These are phyloP conservation scores for Sander lucioperca DNA, from an alignment of 2,113 vertebrate genomes.

Conservation along the genomic window DNA sequence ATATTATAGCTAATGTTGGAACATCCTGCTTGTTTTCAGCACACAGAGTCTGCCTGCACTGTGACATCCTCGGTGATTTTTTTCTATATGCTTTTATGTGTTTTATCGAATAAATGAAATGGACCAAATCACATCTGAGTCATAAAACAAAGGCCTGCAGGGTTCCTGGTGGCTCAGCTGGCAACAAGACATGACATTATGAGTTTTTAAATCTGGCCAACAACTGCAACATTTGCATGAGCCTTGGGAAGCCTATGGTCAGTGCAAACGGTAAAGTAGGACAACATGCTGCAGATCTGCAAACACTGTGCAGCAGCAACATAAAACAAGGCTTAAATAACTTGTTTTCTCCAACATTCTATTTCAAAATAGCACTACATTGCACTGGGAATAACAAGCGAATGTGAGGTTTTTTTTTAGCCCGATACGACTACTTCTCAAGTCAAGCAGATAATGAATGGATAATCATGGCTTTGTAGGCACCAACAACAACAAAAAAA, in stretches of 20 bases:
- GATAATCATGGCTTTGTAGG: constrained; percentile 35
- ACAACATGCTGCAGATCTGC: constrained; percentile 40
- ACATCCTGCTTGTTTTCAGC: constrained; percentile 11
- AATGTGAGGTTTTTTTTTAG: constrained; percentile 1
- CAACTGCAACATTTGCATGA: constrained; percentile 23
- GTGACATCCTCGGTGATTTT: constrained; percentile 18
- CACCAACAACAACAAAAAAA: constrained; percentile 12
- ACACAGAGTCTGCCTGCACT: neutral
- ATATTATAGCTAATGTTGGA: neutral
- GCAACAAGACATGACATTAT: constrained; percentile 34
- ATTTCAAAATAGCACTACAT: neutral
- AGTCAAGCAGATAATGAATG: constrained; percentile 51
- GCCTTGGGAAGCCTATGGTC: constrained; percentile 38
- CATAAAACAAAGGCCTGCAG: constrained; percentile 47
- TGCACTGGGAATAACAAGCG: constrained; percentile 24
- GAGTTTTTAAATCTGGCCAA: constrained; percentile 45
- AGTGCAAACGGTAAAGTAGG: constrained; percentile 47
- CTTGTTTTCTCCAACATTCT: constrained; percentile 24
- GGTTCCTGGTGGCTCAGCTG: constrained; percentile 70
- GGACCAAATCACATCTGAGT: constrained; percentile 55
- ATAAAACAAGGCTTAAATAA: constrained; percentile 20
- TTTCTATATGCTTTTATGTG: neutral
- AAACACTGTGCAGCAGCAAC: neutral
- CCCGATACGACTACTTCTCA: neutral
- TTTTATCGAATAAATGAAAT: constrained; percentile 50